Evolutionary conservation across 2,888 invertebrate genomes (phyloP), one percentile per base, ranked within the genome.

Genomic region (Himalopsyche japonica): DNA sequence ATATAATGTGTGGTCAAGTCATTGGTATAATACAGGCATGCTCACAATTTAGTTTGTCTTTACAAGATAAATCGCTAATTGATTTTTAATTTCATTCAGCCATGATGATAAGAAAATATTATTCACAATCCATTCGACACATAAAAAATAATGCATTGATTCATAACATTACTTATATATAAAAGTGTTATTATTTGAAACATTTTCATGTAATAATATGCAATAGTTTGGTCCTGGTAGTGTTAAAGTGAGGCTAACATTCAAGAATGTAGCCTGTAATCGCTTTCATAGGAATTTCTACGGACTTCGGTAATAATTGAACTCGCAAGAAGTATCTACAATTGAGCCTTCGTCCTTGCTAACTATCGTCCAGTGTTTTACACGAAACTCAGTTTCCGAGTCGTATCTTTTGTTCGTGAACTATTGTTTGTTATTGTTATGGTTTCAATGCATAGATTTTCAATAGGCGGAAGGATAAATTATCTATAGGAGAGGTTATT

Each of bases 391-490:
- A 57, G 83, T 79, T 81, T 82, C 80, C 81, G 84, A 77, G 79
- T 81, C 70, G 80, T 79, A 80, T 70, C 82, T 78, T 81, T 86
- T 86, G 86, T 86, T 83, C 27, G 76, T n/a, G n/a, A 79, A 86
- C 86, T 85, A 86, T 86, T 86, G 84, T 86, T 86, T 86, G 84
- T 86, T 79, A 85, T 86, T 86, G 84, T 86, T 85, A 86, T 85
- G 83, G 83, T 70, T 85, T 85, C 82, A 78, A 82, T 83, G 83
- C 57, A 24, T 20, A 57, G 20, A 57, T 57, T 20, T 20, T 57
- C 20, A 57, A 57, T 20, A 57, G n/a, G 24, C 57, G 1, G 20
- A 5, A 57, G 57, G n/a, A 57, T 57, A 57, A 57, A 57, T 57
- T 57, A 57, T 57, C 24, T 15, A 20, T 10, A 57, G 20, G 20